Base-by-base conservation (phyloP, 2,888 invertebrate genomes). In the Agrilus cyanescens region DNA sequence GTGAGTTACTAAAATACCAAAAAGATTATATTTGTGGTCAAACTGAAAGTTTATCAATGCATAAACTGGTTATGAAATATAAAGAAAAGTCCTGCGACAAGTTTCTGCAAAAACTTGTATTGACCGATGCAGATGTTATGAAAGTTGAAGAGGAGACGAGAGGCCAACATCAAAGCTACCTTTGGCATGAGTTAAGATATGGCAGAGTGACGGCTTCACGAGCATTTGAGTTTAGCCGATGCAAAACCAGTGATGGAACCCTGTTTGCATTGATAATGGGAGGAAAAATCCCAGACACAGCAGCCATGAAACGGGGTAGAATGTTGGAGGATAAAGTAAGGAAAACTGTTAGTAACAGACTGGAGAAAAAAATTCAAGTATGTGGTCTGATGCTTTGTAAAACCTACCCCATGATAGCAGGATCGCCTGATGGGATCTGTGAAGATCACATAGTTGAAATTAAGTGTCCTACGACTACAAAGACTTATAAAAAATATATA, bases 351-450 rank as follows among this genome's bases (percentile, higher is more conserved):
- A 13, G 20, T 10, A 35, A n/a, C n/a, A n/a, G n/a, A n/a, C n/a
- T n/a, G n/a, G n/a, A n/a, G n/a, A n/a, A n/a, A n/a, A n/a, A n/a
- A n/a, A n/a, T n/a, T n/a, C n/a, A n/a, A n/a, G n/a, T n/a, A n/a
- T n/a, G n/a, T n/a, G n/a, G n/a, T n/a, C n/a, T n/a, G n/a, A n/a
- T n/a, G n/a, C n/a, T n/a, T n/a, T n/a, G n/a, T n/a, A n/a, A n/a
- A n/a, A n/a, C n/a, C n/a, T n/a, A n/a, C 33, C 38, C 44, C 1
- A 41, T 41, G 31, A 38, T 48, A 29, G 46, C 32, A 4, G 46
- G 18, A 12, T 46, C 48, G 12, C 48, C 46, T 16, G 50, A 50
- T 48, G 49, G 47, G n/a, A 44, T 50, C 12, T 39, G 42, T 36
- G 30, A 50, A 18, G 41, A 49, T 39, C 12, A 6, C 16, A 25